These are phyloP conservation scores for Hypercompe scribonia DNA, from an alignment of 2,888 invertebrate species.

Conservation along the genomic window DNA sequence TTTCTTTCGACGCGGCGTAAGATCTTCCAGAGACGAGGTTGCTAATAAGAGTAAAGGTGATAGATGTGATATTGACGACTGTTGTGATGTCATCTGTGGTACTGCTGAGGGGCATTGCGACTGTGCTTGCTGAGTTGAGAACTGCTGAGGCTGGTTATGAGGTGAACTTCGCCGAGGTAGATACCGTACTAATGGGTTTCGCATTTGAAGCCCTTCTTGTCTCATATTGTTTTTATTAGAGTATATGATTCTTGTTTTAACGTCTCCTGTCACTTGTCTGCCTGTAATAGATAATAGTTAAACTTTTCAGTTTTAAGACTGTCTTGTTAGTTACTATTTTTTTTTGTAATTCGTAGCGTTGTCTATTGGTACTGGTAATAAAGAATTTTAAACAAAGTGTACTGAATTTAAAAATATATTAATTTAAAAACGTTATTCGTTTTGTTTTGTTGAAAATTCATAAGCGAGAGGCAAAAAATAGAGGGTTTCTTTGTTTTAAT, in stretches of 20 bases:
- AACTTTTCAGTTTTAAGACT: neutral
- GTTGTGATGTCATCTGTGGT: neutral
- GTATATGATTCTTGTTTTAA: neutral
- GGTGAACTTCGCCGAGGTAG: neutral
- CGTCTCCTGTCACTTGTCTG: neutral
- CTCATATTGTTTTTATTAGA: neutral
- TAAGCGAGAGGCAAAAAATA: neutral
- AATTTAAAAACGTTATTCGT: too few species aligned
- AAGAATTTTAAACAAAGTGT: too few species aligned
- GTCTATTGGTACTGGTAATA: neutral
- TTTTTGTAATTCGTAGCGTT: neutral
- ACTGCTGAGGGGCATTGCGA: neutral
- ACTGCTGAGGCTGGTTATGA: neutral
- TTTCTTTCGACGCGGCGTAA: neutral
- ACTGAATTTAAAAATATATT: too few species aligned
- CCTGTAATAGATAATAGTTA: neutral
- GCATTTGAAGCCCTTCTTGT: neutral
- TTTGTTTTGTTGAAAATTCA: neutral
- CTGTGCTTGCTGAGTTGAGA: neutral
- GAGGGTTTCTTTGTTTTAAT: neutral
- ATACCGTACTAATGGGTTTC: neutral
- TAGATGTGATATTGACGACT: neutral
- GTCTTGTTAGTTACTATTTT: neutral
- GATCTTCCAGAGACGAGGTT: neutral
- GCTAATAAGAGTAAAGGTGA: constrained; percentile 1